Base-by-base conservation (phyloP, 2,888 invertebrate genomes). In the Stenolophus ochropezus region DNA sequence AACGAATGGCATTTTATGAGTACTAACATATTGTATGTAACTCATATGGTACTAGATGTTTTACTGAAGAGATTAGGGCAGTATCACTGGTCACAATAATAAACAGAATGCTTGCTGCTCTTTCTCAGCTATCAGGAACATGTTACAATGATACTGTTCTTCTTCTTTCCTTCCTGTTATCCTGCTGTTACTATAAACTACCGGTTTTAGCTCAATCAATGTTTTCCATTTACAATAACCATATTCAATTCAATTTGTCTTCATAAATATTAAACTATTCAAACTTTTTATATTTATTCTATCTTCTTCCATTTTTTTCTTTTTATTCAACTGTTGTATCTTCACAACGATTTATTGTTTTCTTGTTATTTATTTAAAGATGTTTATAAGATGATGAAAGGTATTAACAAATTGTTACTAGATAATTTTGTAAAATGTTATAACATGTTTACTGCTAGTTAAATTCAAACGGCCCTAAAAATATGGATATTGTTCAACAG, bases 351-450 rank as follows among this genome's bases (percentile, higher is more conserved):
- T 23, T 80, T 56, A 58, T 33, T 14, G 42, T 80, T 73, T 14
- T 75, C 51, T 81, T 75, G 42, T 56, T 74, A 81, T 75, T 81
- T 16, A 81, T 81, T 81, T 81, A n/a, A 58, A 81, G 20, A 81
- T 81, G 65, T 75, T 65, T 69, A 73, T 51, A 81, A 56, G 73
- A 81, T 75, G 65, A 81, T 49, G 58, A 47, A 58, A 81, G 58
- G 75, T 75, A 75, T 75, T 81, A 81, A 61, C 75, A 75, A 81
- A 81, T 81, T 75, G 75, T 81, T 81, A 81, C 81, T 81, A 81
- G 81, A 75, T 81, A 75, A 81, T 81, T 81, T 81, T 81, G 75
- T 81, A 81, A 75, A 75, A 81, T 81, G 81, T 81, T 81, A 80
- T 71, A 81, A 75, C 75, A 81, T 81, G 53, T 80, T 80, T 80